These are phyloP conservation scores for Elachura formosa DNA, from an alignment of 2,113 vertebrate genomes.

Conservation along the genomic window DNA sequence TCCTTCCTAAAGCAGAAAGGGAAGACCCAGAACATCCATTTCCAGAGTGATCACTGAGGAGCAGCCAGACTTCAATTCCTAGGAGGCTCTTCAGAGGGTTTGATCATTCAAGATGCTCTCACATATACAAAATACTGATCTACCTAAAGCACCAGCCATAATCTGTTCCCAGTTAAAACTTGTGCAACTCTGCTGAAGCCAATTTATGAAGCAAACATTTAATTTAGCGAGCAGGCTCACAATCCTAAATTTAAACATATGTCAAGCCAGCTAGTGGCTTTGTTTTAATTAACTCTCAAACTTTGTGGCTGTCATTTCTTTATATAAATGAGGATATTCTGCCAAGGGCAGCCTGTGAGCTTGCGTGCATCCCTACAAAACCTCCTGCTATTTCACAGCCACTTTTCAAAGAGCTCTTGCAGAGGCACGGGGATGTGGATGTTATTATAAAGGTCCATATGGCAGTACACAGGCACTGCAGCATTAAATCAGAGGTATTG, in stretches of 20 bases:
- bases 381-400: slow-evolving; percentile 15
- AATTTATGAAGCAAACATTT: slow-evolving; percentile 51
- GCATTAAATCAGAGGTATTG: slow-evolving; percentile 12
- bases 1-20: neutral
- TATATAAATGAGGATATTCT: slow-evolving; percentile 35
- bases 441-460: slow-evolving; percentile 20
- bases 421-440: neutral
- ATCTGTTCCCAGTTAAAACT: neutral
- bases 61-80: neutral
- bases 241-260: slow-evolving; percentile 56
- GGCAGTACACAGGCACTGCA: neutral
- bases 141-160: neutral
- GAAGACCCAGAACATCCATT: neutral
- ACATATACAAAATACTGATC: neutral
- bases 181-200: neutral
- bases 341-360: slow-evolving; percentile 35
- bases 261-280: slow-evolving; percentile 47
- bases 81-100: neutral
- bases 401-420: slow-evolving; percentile 11
- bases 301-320: slow-evolving; percentile 36
- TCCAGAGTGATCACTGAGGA: neutral
- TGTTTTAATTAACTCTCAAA: slow-evolving; percentile 60
- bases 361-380: neutral
- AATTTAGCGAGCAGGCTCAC: slow-evolving; percentile 28
- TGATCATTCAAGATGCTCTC: neutral